Conservation (phyloP, 2,888 invertebrate species). For the Caenorhabditis wallacei region DNA sequence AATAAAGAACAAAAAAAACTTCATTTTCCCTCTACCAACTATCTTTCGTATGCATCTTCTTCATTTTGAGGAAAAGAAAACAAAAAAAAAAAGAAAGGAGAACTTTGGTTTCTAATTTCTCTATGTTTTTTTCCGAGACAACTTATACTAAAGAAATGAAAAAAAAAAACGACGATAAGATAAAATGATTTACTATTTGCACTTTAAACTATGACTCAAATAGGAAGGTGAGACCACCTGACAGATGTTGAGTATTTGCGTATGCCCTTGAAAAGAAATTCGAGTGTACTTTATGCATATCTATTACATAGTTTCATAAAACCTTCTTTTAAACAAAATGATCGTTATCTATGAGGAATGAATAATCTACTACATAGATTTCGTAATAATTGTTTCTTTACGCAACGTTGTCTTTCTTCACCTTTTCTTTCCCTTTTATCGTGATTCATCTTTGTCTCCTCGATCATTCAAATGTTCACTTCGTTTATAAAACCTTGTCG, state of each 20-base stretch:
- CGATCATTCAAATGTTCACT: neutral
- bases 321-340: conserved; percentile 2
- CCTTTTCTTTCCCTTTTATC: neutral
- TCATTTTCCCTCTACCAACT: conserved; percentile 35
- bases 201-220: conserved; percentile 45
- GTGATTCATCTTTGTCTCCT: neutral
- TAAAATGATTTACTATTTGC: neutral
- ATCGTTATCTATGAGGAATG: conserved; percentile 45
- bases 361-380: conserved; percentile 28
- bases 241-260: conserved; percentile 30
- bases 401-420: conserved; percentile 3
- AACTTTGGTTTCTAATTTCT: conserved; percentile 13
- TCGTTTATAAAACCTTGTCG: neutral
- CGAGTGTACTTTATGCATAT: conserved; percentile 37
- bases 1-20: conserved; percentile 3
- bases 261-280: conserved; percentile 36
- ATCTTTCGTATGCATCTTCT: conserved; percentile 14
- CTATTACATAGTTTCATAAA: conserved; percentile 22
- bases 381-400: conserved; percentile 18
- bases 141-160: neutral
- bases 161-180: neutral
- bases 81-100: too few species aligned
- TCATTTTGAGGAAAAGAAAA: neutral
- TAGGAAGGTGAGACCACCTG: conserved; percentile 7
- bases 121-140: neutral